Percentiles rank a stretch among this genome's conserved stretches.
These are phyloP conservation scores for Microchrysa polita DNA, from an alignment of 2,888 invertebrate genomes.

Conservation along the genomic window DNA sequence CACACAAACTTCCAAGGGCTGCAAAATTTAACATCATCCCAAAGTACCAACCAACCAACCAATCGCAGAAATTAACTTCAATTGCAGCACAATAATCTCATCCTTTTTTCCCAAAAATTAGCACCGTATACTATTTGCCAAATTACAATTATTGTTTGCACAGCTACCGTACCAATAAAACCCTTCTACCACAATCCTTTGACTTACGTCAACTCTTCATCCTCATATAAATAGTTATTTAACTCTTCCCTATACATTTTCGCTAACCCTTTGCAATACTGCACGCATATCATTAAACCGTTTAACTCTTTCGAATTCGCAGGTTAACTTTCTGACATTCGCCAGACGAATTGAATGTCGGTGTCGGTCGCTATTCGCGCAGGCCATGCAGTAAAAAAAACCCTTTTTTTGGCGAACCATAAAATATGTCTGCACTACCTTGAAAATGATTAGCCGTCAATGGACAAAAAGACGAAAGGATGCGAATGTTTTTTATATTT, in stretches of 20 bases:
- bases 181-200: too few species aligned
- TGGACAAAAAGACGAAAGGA: background rate
- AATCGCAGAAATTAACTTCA: too few species aligned
- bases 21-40: too few species aligned
- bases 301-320: constrained; percentile 22
- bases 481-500: background rate
- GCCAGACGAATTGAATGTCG: background rate
- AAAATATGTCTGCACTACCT: background rate
- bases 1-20: too few species aligned
- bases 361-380: too few species aligned
- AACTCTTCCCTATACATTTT: background rate
- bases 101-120: too few species aligned
- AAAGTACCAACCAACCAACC: too few species aligned
- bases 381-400: background rate
- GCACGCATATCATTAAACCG: background rate
- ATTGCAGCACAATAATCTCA: too few species aligned
- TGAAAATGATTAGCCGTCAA: background rate
- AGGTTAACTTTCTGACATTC: background rate
- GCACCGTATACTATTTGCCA: too few species aligned
- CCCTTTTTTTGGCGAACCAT: background rate
- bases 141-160: too few species aligned
- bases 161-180: too few species aligned
- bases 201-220: background rate
- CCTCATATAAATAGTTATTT: background rate
- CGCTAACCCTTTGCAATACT: background rate